Evolutionary conservation across 2,888 invertebrate species (phyloP), one percentile per base, ranked within the genome.

Genomic region (Physocephala rufipes): DNA sequence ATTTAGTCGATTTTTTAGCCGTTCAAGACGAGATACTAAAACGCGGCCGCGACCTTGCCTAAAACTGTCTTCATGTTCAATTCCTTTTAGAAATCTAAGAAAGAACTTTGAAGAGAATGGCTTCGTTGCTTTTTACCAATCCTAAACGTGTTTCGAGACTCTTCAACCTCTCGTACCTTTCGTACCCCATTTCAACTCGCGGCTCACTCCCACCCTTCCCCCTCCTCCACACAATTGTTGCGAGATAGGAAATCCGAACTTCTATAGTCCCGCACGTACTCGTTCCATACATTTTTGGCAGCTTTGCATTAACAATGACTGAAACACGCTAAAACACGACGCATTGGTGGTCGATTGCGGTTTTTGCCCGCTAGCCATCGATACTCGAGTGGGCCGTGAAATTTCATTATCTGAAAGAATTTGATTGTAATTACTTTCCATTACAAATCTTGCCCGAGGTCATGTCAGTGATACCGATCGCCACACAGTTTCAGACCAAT

Each of bases 361-460:
- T 43, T 28, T 36, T 15, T 26, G 26, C 49, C 36, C 51, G 68
- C 55, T 24, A 47, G 47, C 16, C 21, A 13, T 43, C 13, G 30
- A 21, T 5, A 53, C 43, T 58, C 58, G 49, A 51, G 68, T 68
- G 51, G 71, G 70, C 71, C 62, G 70, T 28, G 55, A 63, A 65
- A 67, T 36, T 36, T 36, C 36, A 36, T 63, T 53, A 65, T 67
- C 61, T 45, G 64, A 47, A 69, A 62, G 73, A 79, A 80, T 80
- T 79, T 78, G 80, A 82, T 81, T 82, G 81, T 82, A 82, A 83
- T 82, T 82, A 82, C 83, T 82, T 82, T 83, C 80, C 84, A 82
- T 82, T 83, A 83, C 78, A 80, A 74, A 74, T 74, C 71, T 74
- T 70, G 76, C 76, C 74, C 73, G 64, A 72, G 79, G 79, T 79